A percentile compares a stretch with the other conserved stretches of the same genome.
Evolutionary conservation across 1,140 invertebrate species (phyloP).

Genomic region (Colletes gigas): DNA sequence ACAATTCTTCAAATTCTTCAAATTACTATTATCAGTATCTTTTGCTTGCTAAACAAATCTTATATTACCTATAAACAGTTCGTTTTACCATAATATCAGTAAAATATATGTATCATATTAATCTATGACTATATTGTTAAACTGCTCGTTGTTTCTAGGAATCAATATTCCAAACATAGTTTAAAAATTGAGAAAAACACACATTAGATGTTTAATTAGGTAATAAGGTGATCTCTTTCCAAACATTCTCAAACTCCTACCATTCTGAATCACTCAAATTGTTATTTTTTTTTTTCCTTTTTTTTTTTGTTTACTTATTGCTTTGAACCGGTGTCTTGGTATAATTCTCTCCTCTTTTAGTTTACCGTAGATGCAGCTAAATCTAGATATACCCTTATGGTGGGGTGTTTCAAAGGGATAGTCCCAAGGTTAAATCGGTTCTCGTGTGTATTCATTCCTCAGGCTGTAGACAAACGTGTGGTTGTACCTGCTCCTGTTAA

Average conservation of each 20-base stretch:
- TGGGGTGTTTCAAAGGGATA: conserved; percentile 28
- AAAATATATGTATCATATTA: neutral
- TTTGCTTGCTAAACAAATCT: neutral
- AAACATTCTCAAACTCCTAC: conserved; percentile 8
- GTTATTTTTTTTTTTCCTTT: neutral
- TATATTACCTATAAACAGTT: neutral
- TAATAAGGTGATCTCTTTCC: conserved; percentile 30
- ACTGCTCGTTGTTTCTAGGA: neutral
- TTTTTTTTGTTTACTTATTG: conserved; percentile 27
- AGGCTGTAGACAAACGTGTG: conserved; percentile 76
- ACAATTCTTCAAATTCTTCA: neutral
- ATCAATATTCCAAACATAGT: neutral
- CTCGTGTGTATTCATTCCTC: conserved; percentile 71
- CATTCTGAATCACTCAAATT: neutral
- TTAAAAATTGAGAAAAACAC: neutral
- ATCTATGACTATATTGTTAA: neutral
- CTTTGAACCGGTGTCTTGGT: conserved; percentile 62
- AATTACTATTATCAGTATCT: neutral
- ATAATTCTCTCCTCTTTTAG: conserved; percentile 47
- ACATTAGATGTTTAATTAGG: conserved; percentile 31
- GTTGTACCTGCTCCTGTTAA: conserved; percentile 63
- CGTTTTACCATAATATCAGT: neutral
- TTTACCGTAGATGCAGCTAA: conserved; percentile 26
- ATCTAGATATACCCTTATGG: conserved; percentile 16
- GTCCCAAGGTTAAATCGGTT: conserved; percentile 52